Percentiles rank a stretch among this genome's conserved stretches.
phyloP scores from a whole-genome alignment of 23 tunicate genomes.

The Halocynthia aurantium region DNA sequence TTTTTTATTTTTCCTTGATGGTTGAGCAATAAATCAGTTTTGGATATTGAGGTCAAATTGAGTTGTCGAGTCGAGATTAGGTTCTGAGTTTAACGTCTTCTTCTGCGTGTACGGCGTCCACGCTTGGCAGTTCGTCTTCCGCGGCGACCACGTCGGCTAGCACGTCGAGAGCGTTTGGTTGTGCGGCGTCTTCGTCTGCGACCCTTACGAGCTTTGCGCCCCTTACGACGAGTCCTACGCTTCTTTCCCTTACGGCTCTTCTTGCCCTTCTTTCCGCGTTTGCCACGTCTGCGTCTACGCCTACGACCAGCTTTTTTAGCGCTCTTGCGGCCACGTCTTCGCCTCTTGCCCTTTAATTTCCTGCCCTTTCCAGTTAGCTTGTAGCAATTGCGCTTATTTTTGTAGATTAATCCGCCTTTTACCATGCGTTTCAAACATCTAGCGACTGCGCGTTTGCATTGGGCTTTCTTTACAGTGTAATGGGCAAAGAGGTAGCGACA shows the following conservation, averaged over 20 bases:
- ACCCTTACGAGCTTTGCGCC: conserved; percentile 17
- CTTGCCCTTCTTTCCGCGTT: conserved; percentile 20
- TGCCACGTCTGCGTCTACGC: conserved; percentile 19
- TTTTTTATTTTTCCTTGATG: too few species aligned
- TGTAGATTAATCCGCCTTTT: conserved; percentile 39
- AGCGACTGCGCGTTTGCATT: conserved; percentile 51
- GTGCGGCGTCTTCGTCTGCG: conserved; percentile 23
- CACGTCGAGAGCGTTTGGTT: conserved; percentile 23
- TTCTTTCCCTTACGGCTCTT: conserved; percentile 35
- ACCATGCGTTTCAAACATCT: conserved; percentile 66
- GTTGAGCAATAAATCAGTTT: too few species aligned
- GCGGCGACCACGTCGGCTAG: conserved; percentile 18
- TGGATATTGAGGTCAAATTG: too few species aligned
- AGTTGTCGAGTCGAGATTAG: too few species aligned
- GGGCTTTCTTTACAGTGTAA: conserved; percentile 53
- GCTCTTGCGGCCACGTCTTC: conserved; percentile 35
- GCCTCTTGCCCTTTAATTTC: conserved; percentile 31
- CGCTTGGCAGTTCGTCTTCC: conserved; percentile 9
- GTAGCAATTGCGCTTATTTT: conserved; percentile 38
- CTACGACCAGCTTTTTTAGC: conserved; percentile 7
- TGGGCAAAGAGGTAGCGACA: conserved; percentile 43
- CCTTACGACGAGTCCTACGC: conserved; percentile 18
- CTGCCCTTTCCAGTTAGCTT: conserved; percentile 64
- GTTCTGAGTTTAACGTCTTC: conserved; percentile 2
- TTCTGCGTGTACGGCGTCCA: conserved; percentile 23